Conservation (phyloP, 1,140 invertebrate genomes). For the Coelopa frigida region DNA sequence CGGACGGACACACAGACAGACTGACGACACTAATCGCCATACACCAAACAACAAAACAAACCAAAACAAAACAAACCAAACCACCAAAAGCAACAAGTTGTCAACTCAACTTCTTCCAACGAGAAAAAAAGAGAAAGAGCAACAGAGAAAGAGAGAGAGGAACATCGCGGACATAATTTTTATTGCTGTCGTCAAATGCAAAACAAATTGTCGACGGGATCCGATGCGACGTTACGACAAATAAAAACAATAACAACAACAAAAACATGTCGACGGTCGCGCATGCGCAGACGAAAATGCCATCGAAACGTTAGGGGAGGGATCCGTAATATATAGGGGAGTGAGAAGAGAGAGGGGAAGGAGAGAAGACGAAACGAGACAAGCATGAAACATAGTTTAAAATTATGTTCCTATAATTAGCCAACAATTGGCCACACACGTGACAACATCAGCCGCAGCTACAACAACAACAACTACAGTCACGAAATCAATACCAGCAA, state of each 20-base stretch:
- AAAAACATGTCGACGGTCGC: constrained; percentile 4
- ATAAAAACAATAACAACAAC: constrained; percentile 1
- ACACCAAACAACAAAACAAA: too few relatives aligned
- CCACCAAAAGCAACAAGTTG: too few relatives aligned
- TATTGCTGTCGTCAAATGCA: neutral
- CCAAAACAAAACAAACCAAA: too few relatives aligned
- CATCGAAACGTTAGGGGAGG: neutral
- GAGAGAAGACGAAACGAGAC: too few relatives aligned
- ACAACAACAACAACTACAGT: neutral
- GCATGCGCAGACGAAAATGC: constrained; percentile 5
- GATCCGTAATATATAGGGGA: too few relatives aligned
- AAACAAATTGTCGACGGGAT: constrained; percentile 7
- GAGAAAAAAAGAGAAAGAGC: too few relatives aligned
- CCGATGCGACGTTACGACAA: neutral
- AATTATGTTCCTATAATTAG: constrained; percentile 14
- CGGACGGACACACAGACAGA: too few relatives aligned
- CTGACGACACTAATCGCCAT: too few relatives aligned
- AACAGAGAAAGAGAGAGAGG: too few relatives aligned
- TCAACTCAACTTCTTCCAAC: too few relatives aligned
- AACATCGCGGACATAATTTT: too few relatives aligned
- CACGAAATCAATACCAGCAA: neutral
- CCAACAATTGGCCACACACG: constrained; percentile 15
- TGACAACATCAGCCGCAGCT: neutral
- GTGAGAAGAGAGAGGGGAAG: too few relatives aligned
- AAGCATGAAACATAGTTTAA: constrained; percentile 9